Evolutionary conservation across 2,113 vertebrate genomes (phyloP).

Genomic region (Oriolus oriolus): DNA sequence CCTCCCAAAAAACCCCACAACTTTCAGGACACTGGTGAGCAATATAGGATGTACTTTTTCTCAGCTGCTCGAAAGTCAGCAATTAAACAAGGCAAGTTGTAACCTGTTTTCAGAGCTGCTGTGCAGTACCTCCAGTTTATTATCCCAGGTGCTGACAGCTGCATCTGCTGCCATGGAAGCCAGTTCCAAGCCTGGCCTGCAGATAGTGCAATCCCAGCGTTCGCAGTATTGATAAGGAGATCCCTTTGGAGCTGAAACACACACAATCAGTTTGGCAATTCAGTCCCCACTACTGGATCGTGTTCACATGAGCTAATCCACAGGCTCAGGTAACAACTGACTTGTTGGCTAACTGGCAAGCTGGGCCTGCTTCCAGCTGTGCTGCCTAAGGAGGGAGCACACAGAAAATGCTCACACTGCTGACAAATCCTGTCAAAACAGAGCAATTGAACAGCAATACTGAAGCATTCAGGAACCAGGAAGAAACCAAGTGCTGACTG

Average conservation of each 20-base stretch:
- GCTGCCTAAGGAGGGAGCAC: not conserved
- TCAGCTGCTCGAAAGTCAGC: not conserved
- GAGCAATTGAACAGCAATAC: not conserved
- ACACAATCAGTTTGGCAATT: not conserved
- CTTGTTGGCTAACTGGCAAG: not conserved
- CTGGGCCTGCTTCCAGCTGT: not conserved
- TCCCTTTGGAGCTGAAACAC: not conserved
- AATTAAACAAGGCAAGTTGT: not conserved
- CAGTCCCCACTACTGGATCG: not conserved
- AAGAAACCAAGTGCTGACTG: not conserved
- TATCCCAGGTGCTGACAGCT: not conserved
- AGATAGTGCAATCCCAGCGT: fast-evolving
- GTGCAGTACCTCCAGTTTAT: not conserved
- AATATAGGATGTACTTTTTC: not conserved
- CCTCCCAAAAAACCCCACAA: not conserved
- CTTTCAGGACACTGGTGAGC: not conserved
- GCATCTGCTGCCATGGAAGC: not conserved
- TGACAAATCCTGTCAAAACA: not conserved
- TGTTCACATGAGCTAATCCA: not conserved
- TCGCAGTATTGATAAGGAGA: not conserved
- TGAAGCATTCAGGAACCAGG: not conserved
- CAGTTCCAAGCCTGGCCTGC: not conserved
- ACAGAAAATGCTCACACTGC: not conserved
- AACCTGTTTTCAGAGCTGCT: not conserved
- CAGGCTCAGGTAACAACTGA: not conserved